A percentile compares a stretch with the other conserved stretches of the same genome.
Conservation (phyloP, 2,888 invertebrate species). For the Melinaea marsaeus region DNA sequence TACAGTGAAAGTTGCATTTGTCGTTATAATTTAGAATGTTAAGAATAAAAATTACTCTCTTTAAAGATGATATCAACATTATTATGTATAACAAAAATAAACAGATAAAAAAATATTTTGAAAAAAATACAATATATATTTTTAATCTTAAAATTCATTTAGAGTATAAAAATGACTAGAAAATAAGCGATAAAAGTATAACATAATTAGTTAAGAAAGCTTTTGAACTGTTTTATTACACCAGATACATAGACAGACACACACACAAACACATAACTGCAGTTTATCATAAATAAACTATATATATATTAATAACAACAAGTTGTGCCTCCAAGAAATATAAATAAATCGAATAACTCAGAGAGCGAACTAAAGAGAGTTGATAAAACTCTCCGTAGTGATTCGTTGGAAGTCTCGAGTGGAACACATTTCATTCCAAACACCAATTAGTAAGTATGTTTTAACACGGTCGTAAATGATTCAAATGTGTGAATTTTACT, state of each 20-base stretch:
- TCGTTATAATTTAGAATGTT: slow-evolving; percentile 19
- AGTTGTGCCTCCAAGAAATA: slow-evolving; percentile 1
- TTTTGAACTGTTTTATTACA: too few species aligned
- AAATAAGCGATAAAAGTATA: too few species aligned
- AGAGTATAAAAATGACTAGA: too few species aligned
- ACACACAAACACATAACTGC: too few species aligned
- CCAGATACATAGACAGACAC: too few species aligned
- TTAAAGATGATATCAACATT: too few species aligned
- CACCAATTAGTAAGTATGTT: slow-evolving; percentile 4
- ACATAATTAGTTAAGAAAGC: too few species aligned
- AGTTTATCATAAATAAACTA: background rate
- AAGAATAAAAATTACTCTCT: too few species aligned
- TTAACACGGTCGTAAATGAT: background rate
- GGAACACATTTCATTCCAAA: background rate
- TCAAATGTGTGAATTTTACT: background rate
- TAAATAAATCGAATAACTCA: background rate
- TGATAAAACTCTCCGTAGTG: background rate
- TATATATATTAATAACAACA: background rate
- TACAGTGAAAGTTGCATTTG: slow-evolving; percentile 52
- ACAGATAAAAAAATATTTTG: too few species aligned
- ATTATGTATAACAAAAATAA: too few species aligned
- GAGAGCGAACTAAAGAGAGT: background rate
- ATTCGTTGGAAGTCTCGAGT: background rate
- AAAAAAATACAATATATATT: too few species aligned
- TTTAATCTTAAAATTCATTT: too few species aligned